Evolutionary conservation across 1,140 invertebrate species (phyloP), one percentile per base, ranked within the genome.

Genomic region (Temnothorax curvispinosus): DNA sequence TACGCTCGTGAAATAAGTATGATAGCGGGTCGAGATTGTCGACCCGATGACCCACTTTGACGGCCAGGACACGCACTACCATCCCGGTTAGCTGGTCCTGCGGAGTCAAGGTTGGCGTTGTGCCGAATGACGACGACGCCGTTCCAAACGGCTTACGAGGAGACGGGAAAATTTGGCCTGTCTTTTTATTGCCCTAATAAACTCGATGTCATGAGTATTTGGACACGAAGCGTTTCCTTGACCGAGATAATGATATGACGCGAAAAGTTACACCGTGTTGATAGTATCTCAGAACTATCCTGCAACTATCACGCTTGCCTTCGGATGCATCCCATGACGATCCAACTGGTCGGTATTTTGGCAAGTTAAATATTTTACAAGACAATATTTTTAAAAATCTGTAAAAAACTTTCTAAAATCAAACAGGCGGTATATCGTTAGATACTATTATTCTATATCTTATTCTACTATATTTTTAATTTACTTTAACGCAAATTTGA

Each of bases 41-140:
- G 85, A 87, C 85, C 85, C 78, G 78, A 85, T 71, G 85, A 60
- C 85, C 85, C 52, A 87, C 76, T 87, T 87, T 32, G 74, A 50
- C 41, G 60, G 58, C 47, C 82, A 80, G 82, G 74, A 85, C 47
- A 54, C 62, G 75, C 35, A 52, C 52, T 44, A 41, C 13, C 71
- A 65, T 85, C 60, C 74, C 44, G 50, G 58, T 85, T 85, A 80
- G 54, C 38, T 84, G 75, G 18, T 85, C 74, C 82, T 85, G 82
- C 35, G 35, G 41, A 80, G 62, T 80, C 82, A 84, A 75, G 54
- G 41, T 50, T 84, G 80, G 69, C 67, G 47, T 80, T 32, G 11
- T 32, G 76, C 76, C 60, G 67, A 72, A 82, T 9, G 21, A 35
- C 78, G 38, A 35, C 78, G 11, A 82, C 8, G 38, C 7, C 21